Base-by-base conservation (phyloP, 2,888 invertebrate species). In the Cetonia aurata region DNA sequence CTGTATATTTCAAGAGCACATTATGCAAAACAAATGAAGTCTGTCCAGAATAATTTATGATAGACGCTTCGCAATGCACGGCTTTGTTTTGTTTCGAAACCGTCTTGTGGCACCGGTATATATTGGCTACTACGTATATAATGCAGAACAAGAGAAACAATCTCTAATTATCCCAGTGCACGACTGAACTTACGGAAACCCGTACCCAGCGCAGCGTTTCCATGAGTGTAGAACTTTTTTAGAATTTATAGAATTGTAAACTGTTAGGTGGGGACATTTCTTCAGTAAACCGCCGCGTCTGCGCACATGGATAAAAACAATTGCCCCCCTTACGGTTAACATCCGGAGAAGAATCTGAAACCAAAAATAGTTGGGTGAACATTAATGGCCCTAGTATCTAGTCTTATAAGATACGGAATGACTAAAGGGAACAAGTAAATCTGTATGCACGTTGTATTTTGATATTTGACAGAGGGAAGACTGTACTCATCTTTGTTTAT, bases 1-100 rank as follows among this genome's bases (percentile, higher is more conserved):
- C 50, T 48, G 17, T 50, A 65, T 50, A 15, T 65, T 52, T 65
- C 50, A 65, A 37, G 62, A 65, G 19, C 33, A 50, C 17, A 37
- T 37, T 50, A 50, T 50, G 52, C 62, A 41, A 50, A 50, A 50
- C 62, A 65, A 65, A 65, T 65, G 62, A 65, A 48, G 50, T 65
- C 62, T 50, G 62, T 65, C 62, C 50, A 48, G 37, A 17, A 37
- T 65, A 65, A 65, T 65, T 65, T 50, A 65, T 65, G 62, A 65
- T 65, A 41, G 50, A 65, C 17, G 33, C 50, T 33, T 50, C 62
- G 33, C 10, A 31, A 31, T 46, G 48, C 50, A 12, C n/a, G 50
- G 17, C 15, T 50, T 33, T 31, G 12, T 50, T 65, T 65, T 37
- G 37, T 62, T 62, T 62, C 62, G 50, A 62, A 62, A 62, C 17